These are phyloP conservation scores for Lithosia quadra DNA, from an alignment of 2,888 invertebrate species.

Conservation along the genomic window DNA sequence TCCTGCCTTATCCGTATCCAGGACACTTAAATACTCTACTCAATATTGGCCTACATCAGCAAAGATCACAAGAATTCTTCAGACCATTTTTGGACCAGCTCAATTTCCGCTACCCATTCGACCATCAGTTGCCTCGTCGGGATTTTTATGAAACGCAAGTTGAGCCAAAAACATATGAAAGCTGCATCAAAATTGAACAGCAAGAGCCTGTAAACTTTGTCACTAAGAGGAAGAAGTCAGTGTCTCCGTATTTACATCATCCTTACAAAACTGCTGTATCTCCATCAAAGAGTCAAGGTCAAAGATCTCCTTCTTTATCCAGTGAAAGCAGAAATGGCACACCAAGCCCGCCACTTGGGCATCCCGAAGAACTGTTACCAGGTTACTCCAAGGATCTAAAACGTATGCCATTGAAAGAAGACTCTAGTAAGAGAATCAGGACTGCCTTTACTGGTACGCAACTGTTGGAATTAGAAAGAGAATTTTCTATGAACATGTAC, in stretches of 20 bases:
- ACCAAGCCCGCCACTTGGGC: slow-evolving; percentile 84
- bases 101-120: slow-evolving; percentile 76
- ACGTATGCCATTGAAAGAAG: slow-evolving; percentile 84
- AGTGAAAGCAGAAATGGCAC: slow-evolving; percentile 86
- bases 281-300: slow-evolving; percentile 78
- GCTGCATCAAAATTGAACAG: slow-evolving; percentile 72
- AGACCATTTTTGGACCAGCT: slow-evolving; percentile 81
- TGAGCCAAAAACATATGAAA: slow-evolving; percentile 67
- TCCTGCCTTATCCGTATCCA: slow-evolving; percentile 88
- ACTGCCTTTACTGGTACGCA: slow-evolving; percentile 98
- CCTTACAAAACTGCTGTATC: slow-evolving; percentile 77
- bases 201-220: slow-evolving; percentile 72
- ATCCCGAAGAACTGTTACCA: slow-evolving; percentile 80
- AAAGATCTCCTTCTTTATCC: slow-evolving; percentile 75
- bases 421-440: slow-evolving; percentile 94
- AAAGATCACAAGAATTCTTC: slow-evolving; percentile 80
- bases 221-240: slow-evolving; percentile 74
- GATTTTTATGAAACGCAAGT: slow-evolving; percentile 67
- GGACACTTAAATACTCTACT: slow-evolving; percentile 89
- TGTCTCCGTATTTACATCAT: slow-evolving; percentile 79
- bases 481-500: slow-evolving; percentile 96
- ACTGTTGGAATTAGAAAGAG: slow-evolving; percentile 94
- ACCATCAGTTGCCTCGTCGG: slow-evolving; percentile 78
- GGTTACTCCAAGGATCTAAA: slow-evolving; percentile 79
- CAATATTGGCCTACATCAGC: slow-evolving; percentile 88